These are phyloP conservation scores for Dromaius novaehollandiae DNA, from an alignment of 2,113 vertebrate genomes.

Conservation along the genomic window DNA sequence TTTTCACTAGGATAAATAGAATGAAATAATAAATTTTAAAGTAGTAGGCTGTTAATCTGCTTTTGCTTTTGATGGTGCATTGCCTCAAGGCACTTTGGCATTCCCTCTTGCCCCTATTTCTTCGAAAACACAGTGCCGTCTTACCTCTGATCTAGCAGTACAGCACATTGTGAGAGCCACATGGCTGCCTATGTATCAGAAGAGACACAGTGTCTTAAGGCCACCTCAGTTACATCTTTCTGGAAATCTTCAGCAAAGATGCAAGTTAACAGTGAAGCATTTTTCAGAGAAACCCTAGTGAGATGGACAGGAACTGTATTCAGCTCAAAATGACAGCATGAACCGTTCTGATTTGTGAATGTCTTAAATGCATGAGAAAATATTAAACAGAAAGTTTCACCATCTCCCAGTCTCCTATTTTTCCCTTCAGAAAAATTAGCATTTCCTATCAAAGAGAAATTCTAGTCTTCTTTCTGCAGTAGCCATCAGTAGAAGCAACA, in stretches of 20 bases:
- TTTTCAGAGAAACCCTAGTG: neutral
- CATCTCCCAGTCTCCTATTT: neutral
- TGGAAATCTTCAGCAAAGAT: neutral
- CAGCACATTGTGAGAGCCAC: fast-evolving
- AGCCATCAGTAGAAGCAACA: neutral
- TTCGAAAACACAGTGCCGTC: neutral
- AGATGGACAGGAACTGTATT: neutral
- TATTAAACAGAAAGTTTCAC: neutral
- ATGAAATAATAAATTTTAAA: neutral
- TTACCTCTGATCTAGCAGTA: neutral
- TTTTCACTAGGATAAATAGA: neutral
- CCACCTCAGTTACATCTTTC: neutral
- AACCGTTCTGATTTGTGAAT: neutral
- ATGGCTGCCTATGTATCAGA: fast-evolving
- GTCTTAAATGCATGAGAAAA: neutral
- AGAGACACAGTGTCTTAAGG: neutral
- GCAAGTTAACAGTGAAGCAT: neutral
- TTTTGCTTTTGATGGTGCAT: neutral
- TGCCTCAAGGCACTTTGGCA: neutral
- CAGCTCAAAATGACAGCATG: neutral
- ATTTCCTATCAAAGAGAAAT: neutral
- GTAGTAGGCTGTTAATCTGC: neutral
- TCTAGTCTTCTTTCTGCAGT: neutral
- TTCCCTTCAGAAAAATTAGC: neutral
- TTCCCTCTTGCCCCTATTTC: neutral